These are phyloP conservation scores for Actias luna DNA, from an alignment of 2,888 invertebrate species.

Conservation along the genomic window DNA sequence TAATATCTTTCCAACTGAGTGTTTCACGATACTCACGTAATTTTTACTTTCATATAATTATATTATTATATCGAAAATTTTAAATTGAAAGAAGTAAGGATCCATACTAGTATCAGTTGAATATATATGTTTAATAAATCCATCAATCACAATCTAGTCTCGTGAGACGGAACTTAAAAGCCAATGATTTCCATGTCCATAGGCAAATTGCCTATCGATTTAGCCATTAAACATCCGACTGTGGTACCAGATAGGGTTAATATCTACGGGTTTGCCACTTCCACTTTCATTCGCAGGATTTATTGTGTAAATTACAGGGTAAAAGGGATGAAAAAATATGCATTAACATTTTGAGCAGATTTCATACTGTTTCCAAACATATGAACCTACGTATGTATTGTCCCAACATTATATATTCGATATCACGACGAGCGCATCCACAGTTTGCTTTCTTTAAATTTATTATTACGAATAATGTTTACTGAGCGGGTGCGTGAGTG, in stretches of 20 bases:
- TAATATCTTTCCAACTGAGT: too few species aligned
- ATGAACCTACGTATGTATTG: background rate
- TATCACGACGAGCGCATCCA: slow-evolving; percentile 30
- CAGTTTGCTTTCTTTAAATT: slow-evolving; percentile 30
- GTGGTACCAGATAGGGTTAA: slow-evolving; percentile 4
- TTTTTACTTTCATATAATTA: too few species aligned
- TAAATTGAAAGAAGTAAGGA: background rate
- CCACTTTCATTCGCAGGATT: slow-evolving; percentile 16
- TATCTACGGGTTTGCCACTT: slow-evolving; percentile 11
- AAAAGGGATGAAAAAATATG: too few species aligned
- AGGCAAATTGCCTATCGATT: slow-evolving; percentile 8
- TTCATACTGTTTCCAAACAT: background rate
- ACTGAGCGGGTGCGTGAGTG: slow-evolving; percentile 51
- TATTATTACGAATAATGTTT: slow-evolving; percentile 58
- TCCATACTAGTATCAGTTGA: background rate
- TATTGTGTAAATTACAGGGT: slow-evolving; percentile 16
- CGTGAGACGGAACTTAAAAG: background rate
- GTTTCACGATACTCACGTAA: too few species aligned
- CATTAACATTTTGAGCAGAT: background rate
- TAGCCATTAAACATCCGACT: slow-evolving; percentile 9
- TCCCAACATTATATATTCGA: background rate
- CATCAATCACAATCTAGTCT: slow-evolving; percentile 1
- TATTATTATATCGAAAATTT: too few species aligned
- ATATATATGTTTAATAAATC: background rate
- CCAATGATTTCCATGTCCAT: slow-evolving; percentile 5